phyloP scores from a whole-genome alignment of 1,140 invertebrate genomes.

The Condylostylus longicornis region DNA sequence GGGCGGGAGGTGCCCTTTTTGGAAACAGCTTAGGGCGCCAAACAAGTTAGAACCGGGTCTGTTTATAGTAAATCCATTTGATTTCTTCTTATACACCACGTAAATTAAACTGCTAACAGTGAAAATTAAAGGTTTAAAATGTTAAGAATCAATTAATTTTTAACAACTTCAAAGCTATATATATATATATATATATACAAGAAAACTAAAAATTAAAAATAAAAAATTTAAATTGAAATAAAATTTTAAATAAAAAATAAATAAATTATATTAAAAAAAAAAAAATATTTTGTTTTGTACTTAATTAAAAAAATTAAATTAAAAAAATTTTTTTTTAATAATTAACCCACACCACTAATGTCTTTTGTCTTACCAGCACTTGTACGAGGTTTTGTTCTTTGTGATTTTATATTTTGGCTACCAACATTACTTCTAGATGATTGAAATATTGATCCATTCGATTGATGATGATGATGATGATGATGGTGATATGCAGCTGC shows the following conservation, averaged over 20 bases:
- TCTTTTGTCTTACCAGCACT: conserved; percentile 33
- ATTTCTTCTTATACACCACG: too few species aligned
- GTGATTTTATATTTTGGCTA: conserved; percentile 22
- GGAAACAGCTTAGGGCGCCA: too few species aligned
- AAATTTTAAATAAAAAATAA: conserved; percentile 8
- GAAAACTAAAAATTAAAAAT: conserved; percentile 5
- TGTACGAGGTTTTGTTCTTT: conserved; percentile 30
- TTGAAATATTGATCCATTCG: conserved; percentile 2
- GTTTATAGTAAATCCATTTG: too few species aligned
- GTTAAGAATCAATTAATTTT: too few species aligned
- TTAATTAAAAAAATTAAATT: conserved; percentile 8
- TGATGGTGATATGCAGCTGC: conserved; percentile 1
- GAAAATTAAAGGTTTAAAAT: too few species aligned
- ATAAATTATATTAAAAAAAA: background rate
- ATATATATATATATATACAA: too few species aligned
- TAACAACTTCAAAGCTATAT: too few species aligned
- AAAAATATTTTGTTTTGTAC: conserved; percentile 2
- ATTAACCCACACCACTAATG: conserved; percentile 28
- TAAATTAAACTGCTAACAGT: too few species aligned
- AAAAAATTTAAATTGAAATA: conserved; percentile 14
- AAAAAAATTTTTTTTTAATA: conserved; percentile 11
- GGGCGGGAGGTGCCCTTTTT: too few species aligned
- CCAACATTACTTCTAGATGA: too few species aligned
- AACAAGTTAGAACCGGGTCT: too few species aligned
- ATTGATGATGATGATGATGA: conserved; percentile 4